phyloP scores from a whole-genome alignment of 2,113 vertebrate genomes.

The Steatornis caripensis region DNA sequence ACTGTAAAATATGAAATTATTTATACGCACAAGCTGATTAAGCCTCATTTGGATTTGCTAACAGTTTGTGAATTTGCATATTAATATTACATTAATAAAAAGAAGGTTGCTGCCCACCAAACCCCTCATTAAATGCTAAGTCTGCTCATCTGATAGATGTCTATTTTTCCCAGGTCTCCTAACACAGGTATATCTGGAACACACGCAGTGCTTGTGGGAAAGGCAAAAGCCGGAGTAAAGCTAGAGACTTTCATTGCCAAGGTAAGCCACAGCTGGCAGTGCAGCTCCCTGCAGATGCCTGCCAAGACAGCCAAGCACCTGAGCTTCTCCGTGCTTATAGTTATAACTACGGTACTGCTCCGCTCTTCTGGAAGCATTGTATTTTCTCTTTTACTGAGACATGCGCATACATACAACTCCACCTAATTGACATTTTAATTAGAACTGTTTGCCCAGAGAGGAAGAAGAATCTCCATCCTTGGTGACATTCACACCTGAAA shows the following conservation, averaged over 20 bases:
- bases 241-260: background rate
- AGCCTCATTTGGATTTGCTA: background rate
- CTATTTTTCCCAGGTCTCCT: background rate
- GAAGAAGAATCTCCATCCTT: background rate
- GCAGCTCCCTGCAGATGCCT: background rate
- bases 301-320: background rate
- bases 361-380: background rate
- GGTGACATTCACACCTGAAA: background rate
- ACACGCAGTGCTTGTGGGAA: background rate
- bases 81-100: background rate
- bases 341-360: rapidly evolving
- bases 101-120: background rate
- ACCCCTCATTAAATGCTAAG: background rate
- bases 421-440: background rate
- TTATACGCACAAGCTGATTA: background rate
- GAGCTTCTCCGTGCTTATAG: background rate
- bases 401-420: background rate
- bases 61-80: background rate
- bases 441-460: background rate
- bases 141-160: background rate
- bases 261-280: background rate
- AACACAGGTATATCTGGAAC: background rate
- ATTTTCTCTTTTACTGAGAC: background rate
- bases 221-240: background rate
- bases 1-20: background rate